phyloP scores from a whole-genome alignment of 1,140 invertebrate genomes.

The Philopotamus ludificatus region DNA sequence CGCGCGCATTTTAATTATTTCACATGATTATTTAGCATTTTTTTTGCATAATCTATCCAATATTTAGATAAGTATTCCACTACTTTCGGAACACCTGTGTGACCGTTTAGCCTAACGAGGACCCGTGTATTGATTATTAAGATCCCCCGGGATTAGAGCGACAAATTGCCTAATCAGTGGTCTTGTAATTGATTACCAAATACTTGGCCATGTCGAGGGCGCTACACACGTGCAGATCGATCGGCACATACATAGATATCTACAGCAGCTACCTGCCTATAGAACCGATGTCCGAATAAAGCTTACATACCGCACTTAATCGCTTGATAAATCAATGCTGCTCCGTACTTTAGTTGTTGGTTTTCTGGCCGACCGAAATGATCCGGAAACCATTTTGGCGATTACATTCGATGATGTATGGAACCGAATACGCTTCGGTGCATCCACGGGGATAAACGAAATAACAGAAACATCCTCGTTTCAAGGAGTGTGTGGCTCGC shows the following conservation, averaged over 20 bases:
- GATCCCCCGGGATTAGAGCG: constrained; percentile 37
- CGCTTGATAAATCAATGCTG: constrained; percentile 37
- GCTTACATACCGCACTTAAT: constrained; percentile 39
- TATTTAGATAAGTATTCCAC: too few relatives aligned
- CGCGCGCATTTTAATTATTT: too few relatives aligned
- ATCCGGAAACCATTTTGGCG: constrained; percentile 37
- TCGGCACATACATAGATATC: neutral
- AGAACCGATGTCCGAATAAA: constrained; percentile 24
- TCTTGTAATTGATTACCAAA: constrained; percentile 40
- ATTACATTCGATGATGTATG: constrained; percentile 32
- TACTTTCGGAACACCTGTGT: too few relatives aligned
- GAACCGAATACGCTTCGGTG: too few relatives aligned
- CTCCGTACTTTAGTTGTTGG: constrained; percentile 28
- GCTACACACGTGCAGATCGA: neutral
- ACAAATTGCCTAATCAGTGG: constrained; percentile 41
- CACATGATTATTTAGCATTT: too few relatives aligned
- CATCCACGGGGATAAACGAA: too few relatives aligned
- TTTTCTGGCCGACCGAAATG: constrained; percentile 34
- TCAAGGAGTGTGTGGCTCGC: too few relatives aligned
- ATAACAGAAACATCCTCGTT: too few relatives aligned
- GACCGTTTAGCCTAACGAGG: constrained; percentile 13
- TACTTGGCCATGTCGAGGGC: constrained; percentile 5
- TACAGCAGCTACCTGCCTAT: neutral
- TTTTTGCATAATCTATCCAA: too few relatives aligned
- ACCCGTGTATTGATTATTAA: constrained; percentile 39